Base-by-base conservation (phyloP, 2,888 invertebrate species). In the Gerosis bhagava region DNA sequence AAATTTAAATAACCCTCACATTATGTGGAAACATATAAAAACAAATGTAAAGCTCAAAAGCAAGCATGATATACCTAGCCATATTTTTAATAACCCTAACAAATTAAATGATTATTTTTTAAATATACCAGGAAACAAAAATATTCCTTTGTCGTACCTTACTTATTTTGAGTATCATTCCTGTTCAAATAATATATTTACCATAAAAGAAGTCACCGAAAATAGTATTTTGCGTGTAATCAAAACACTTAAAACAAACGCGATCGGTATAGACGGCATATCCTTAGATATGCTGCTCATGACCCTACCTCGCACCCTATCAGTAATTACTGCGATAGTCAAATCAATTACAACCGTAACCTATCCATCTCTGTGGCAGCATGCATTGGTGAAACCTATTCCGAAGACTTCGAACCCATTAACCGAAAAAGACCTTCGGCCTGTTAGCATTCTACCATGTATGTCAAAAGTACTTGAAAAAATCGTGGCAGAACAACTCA, bases 131-230 rank as follows among this genome's bases (percentile, higher is more conserved):
- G 28, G 13, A 5, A 5, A 28, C 6, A 28, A 28, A 12, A 28
- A 13, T 12, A 12, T 28, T 6, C 10, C 34, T 7, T 5, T 34
- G 7, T 34, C 34, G 3, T 5, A 19, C 6, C 13, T 34, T 16
- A 34, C 34, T 3, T 34, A 21, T 12, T 34, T 11, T 7, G 34
- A 34, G 6, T 34, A 15, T 34, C 34, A 34, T n/a, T n/a, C n/a
- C n/a, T n/a, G 12, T 5, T 34, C 5, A 11, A 6, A 21, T 21
- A 21, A 11, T 6, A n/a, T n/a, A n/a, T 19, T 21, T 3, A 15
- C 19, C 4, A 21, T 34, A 5, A 16, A 21, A 0, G 19, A 11
- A 3, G 34, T 34, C 5, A 11, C 34, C 6, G 16, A 16, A 16
- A 21, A 11, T 7, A 21, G 21, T 11, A 21, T 34, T 11, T 2